Conservation (phyloP, 2,113 vertebrate species). For the Hippopotamus amphibius region DNA sequence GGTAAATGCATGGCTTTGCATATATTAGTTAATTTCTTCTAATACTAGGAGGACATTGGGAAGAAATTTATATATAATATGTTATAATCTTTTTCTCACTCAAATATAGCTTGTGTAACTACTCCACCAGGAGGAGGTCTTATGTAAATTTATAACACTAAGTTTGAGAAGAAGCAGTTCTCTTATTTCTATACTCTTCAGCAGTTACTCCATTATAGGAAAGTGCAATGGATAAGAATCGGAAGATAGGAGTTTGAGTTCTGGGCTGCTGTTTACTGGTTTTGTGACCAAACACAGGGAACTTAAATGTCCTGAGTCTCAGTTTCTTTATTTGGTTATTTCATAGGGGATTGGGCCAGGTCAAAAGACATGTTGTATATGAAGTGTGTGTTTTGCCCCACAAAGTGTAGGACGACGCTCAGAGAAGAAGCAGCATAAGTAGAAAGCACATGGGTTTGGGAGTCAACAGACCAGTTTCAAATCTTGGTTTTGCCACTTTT, state of each 20-base stretch:
- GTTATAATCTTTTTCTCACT: background rate
- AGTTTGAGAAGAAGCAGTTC: background rate
- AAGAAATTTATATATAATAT: slow-evolving; percentile 35
- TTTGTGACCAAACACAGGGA: background rate
- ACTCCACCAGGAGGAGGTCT: background rate
- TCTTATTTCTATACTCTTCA: background rate
- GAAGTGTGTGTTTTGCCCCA: background rate
- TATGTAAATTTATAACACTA: slow-evolving; percentile 54
- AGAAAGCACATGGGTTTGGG: background rate
- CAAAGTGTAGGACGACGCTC: background rate
- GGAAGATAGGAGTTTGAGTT: background rate
- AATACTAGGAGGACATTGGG: background rate
- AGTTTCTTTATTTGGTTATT: background rate
- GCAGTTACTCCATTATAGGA: background rate
- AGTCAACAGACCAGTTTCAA: background rate
- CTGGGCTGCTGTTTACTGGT: background rate
- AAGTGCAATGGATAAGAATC: background rate
- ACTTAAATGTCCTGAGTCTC: background rate
- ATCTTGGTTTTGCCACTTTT: background rate
- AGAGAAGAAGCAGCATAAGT: background rate
- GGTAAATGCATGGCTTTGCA: slow-evolving; percentile 34
- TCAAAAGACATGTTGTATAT: background rate
- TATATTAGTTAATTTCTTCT: slow-evolving; percentile 33
- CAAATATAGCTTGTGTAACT: slow-evolving; percentile 15
- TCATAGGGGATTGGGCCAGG: background rate